Base-by-base conservation (phyloP, 2,113 vertebrate genomes). In the Sarotherodon lohbergeri region DNA sequence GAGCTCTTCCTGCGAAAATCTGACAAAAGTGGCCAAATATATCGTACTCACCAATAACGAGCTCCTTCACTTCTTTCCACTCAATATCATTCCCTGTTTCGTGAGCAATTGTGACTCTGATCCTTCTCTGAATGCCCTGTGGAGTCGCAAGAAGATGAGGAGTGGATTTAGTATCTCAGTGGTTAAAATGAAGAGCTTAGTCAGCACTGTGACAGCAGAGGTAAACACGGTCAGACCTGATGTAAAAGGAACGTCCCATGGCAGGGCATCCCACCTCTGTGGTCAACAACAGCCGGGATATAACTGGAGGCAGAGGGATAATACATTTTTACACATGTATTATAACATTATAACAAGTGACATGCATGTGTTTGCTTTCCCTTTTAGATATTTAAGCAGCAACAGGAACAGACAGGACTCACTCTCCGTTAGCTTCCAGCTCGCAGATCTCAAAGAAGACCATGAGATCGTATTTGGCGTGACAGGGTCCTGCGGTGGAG, bases 371-470 rank as follows among this genome's bases (percentile, higher is more conserved):
- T 43, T 4, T 16, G n/a, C 17, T 32, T 50, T 32, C 24, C 27
- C 27, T 78, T 12, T 50, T 19, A 2, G 6, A 78, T 32, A 29
- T 22, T 12, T 9, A 56, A 57, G 46, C 11, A 8, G 13, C 27
- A 73, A 76, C 12, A 24, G 16, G 46, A 80, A 27, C 54, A 55
- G 50, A 32, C 46, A 3, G 22, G 12, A 98, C 99, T 98, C 90
- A 99, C 99, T 99, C 99, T 94, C 99, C 99, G 0, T 99, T 99
- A 87, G 99, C 98, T 88, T 99, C 99, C 94, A 99, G 97, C 93
- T 99, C 99, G 22, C 98, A 99, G 96, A 99, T 98, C 96, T 99
- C 98, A 29, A 99, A 99, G 97, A 98, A 99, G 43, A 97, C 97
- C 97, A 99, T 98, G 88, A 99, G 96, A 95, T 99, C 98, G 0